Base-by-base conservation (phyloP, 2,797 vertebrate genomes). In the Onychomys leucogaster region DNA sequence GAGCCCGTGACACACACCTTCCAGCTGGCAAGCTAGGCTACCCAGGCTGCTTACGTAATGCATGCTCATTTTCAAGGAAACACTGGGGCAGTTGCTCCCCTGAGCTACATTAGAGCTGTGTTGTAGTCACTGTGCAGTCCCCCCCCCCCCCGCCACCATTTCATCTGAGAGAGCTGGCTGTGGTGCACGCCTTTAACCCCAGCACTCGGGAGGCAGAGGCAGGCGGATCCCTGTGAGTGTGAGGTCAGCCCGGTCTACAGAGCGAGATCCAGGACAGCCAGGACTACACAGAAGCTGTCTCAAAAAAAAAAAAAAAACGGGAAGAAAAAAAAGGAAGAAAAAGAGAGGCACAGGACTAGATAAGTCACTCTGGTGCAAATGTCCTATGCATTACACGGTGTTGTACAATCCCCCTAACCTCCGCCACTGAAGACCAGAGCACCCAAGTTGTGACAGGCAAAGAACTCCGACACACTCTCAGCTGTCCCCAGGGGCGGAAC, bases 331-430 rank as follows among this genome's bases (percentile, higher is more conserved):
- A 61, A 61, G 21, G 37, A 5, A 23, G 71, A 41, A 73, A 41
- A 41, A 37, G 69, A 41, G 69, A 73, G 27, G 1, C 13, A 25
- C 17, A n/a, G 21, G 21, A 75, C 37, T 29, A 4, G 52, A 5
- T 16, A 17, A 0, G 13, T n/a, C 94, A 89, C 34, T 25, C 25
- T 17, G 17, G 34, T 12, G 32, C 5, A 5, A 27, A 61, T 29
- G 5, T n/a, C 27, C 63, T 0, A 2, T 5, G 49, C 29, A 13
- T 3, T 29, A 43, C 2, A 80, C 27, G 46, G 16, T 34, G 0
- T 5, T 52, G 21, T 52, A 41, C 27, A 23, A 61, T 21, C 43
- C 25, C 46, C n/a, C 90, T 41, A 14, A 19, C 5, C 37, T 59
- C 34, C 0, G n/a, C 32, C 46, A 16, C 19, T 0, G 32, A 25